Evolutionary conservation across 2,888 invertebrate genomes (phyloP).

Genomic region (Plutella xylostella): DNA sequence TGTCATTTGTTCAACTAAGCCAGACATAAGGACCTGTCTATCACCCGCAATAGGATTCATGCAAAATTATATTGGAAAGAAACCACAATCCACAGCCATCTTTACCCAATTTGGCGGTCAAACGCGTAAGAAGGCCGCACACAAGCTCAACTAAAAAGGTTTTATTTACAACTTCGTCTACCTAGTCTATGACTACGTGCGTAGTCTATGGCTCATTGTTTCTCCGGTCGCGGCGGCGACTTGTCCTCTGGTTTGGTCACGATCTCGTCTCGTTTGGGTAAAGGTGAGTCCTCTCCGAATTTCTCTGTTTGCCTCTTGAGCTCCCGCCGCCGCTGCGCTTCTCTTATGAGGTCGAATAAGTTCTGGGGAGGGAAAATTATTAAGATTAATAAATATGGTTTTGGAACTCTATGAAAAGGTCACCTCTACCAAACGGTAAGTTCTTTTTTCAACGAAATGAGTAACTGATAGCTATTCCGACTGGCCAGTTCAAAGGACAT

Average conservation of each 20-base stretch:
- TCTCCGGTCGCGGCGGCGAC: conserved; percentile 33
- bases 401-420: too few relatives aligned
- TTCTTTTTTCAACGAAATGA: too few relatives aligned
- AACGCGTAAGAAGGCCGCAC: conserved; percentile 2
- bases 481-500: too few relatives aligned
- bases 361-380: conserved; percentile 34
- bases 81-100: not conserved
- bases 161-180: conserved; percentile 15
- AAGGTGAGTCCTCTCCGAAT: conserved; percentile 5
- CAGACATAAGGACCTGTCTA: too few relatives aligned
- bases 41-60: too few relatives aligned
- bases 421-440: too few relatives aligned
- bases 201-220: conserved; percentile 31
- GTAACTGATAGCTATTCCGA: too few relatives aligned
- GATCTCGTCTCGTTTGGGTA: conserved; percentile 39
- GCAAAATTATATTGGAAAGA: not conserved
- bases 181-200: not conserved
- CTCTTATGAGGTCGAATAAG: conserved; percentile 56
- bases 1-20: too few relatives aligned
- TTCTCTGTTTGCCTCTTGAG: conserved; percentile 45
- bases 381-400: too few relatives aligned
- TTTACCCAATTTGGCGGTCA: conserved; percentile 2
- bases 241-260: conserved; percentile 37
- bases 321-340: conserved; percentile 52
- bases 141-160: not conserved